phyloP scores from a whole-genome alignment of 2,888 invertebrate species.

The Tenthredo amoena region DNA sequence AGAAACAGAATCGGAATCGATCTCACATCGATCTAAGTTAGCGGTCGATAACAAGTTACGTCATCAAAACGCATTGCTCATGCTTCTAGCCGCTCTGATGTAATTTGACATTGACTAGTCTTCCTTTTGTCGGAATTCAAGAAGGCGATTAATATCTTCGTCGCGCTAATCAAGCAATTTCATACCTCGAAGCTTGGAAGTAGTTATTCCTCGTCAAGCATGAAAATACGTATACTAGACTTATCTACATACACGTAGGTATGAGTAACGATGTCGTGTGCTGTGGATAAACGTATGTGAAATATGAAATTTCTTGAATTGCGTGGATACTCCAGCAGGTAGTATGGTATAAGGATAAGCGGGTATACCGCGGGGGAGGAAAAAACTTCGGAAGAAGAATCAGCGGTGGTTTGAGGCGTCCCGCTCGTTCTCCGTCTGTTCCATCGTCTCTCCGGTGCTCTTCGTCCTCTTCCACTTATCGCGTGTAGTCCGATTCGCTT shows the following conservation, averaged over 20 bases:
- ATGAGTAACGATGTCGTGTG: background rate
- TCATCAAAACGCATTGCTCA: background rate
- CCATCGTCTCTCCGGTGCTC: background rate
- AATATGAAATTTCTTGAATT: background rate
- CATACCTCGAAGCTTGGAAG: background rate
- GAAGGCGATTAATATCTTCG: background rate
- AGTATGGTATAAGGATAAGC: constrained; percentile 16
- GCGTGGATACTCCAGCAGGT: background rate
- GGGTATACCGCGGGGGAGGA: background rate
- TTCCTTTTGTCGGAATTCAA: background rate
- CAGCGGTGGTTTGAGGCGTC: constrained; percentile 33
- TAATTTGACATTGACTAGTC: constrained; percentile 7
- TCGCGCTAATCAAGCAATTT: constrained; percentile 13
- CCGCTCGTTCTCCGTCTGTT: constrained; percentile 18
- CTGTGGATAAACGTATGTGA: background rate
- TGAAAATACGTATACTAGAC: background rate
- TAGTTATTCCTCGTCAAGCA: background rate
- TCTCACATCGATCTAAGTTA: constrained; percentile 2
- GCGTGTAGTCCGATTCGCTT: constrained; percentile 71
- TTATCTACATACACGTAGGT: background rate
- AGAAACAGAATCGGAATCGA: constrained; percentile 6
- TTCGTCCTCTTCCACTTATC: constrained; percentile 67
- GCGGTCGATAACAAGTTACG: background rate
- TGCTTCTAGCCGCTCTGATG: background rate
- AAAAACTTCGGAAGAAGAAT: constrained; percentile 44